Evolutionary conservation across 2,888 invertebrate genomes (phyloP).

Genomic region (Noctua janthina): DNA sequence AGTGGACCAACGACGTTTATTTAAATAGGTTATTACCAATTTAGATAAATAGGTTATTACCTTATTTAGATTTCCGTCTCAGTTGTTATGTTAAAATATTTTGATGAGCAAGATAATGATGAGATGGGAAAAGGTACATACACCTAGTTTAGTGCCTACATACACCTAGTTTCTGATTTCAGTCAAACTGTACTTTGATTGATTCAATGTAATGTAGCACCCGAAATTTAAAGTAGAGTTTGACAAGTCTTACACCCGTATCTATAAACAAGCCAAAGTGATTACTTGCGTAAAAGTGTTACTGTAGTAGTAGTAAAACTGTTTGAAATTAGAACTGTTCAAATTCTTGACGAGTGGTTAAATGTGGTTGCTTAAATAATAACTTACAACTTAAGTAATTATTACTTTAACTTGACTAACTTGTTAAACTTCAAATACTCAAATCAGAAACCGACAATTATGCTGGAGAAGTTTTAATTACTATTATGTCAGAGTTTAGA

Average conservation of each 20-base stretch:
- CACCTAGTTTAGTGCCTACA: neutral
- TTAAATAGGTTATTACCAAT: conserved; percentile 47
- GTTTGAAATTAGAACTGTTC: no score
- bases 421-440: neutral
- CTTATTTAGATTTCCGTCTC: conserved; percentile 14
- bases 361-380: no score
- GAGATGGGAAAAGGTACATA: no score
- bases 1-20: conserved; percentile 29
- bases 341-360: no score
- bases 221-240: neutral
- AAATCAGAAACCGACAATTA: neutral
- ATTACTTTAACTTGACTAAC: no score
- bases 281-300: no score
- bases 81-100: neutral
- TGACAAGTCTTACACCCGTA: neutral
- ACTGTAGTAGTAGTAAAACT: no score
- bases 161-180: neutral
- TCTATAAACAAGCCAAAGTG: no score
- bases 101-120: neutral
- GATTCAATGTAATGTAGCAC: neutral
- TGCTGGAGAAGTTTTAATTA: neutral
- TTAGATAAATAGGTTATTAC: conserved; percentile 39
- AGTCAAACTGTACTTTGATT: neutral
- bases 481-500: neutral
- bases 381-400: no score